These are phyloP conservation scores for Acleris laterana DNA, from an alignment of 2,888 invertebrate species.

Conservation along the genomic window DNA sequence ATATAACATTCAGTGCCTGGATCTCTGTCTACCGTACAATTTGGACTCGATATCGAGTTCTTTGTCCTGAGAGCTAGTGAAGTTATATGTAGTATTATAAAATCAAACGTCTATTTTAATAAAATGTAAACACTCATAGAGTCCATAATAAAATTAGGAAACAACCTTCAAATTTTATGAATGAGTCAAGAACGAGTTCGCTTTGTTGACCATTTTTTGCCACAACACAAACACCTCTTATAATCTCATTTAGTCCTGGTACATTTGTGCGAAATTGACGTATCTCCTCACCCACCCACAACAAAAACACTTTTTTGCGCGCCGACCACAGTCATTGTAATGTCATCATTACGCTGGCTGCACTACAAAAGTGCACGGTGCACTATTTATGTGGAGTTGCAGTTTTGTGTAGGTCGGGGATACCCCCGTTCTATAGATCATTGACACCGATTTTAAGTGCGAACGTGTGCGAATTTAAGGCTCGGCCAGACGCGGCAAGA, in stretches of 20 bases:
- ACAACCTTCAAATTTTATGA: slow-evolving; percentile 37
- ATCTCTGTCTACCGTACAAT: no score
- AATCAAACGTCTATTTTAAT: not conserved
- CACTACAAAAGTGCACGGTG: slow-evolving; percentile 70
- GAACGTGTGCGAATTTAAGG: slow-evolving; percentile 60
- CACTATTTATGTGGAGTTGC: slow-evolving; percentile 61
- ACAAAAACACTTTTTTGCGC: slow-evolving; percentile 61
- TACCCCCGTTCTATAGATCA: slow-evolving; percentile 49
- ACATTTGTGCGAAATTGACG: slow-evolving; percentile 82
- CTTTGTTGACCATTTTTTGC: slow-evolving; percentile 48
- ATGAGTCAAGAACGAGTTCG: slow-evolving; percentile 33
- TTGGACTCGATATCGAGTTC: no score
- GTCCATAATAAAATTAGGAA: slow-evolving; percentile 37
- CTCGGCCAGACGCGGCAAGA: slow-evolving; percentile 46
- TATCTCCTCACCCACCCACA: slow-evolving; percentile 70
- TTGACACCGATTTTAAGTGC: slow-evolving; percentile 25
- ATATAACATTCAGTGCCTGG: no score
- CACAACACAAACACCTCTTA: slow-evolving; percentile 59
- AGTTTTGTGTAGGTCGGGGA: slow-evolving; percentile 77
- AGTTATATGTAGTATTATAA: no score
- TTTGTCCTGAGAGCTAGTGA: no score
- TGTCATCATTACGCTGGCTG: slow-evolving; percentile 72
- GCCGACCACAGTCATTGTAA: slow-evolving; percentile 75
- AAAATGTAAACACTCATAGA: slow-evolving; percentile 3
- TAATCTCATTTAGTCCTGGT: slow-evolving; percentile 66